Evolutionary conservation across 2,113 vertebrate species (phyloP).

Genomic region (Panthera uncia): DNA sequence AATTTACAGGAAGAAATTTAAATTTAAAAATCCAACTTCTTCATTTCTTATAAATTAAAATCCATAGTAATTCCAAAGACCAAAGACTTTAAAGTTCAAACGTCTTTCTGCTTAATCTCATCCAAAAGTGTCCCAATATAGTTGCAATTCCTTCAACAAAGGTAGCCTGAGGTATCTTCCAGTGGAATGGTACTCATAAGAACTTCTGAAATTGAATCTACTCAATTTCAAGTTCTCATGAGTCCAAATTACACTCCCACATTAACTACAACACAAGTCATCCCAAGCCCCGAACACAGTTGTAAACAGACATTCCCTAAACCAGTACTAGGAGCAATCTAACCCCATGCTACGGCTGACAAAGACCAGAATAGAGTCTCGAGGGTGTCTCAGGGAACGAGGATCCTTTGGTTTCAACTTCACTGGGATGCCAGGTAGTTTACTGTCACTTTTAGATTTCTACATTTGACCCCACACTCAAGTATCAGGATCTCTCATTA

Average conservation of each 20-base stretch:
- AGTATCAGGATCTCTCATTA: background rate
- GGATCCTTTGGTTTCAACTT: background rate
- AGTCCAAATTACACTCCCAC: background rate
- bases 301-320: background rate
- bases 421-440: background rate
- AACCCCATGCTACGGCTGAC: background rate
- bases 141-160: background rate
- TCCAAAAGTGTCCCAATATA: background rate
- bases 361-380: background rate
- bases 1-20: background rate
- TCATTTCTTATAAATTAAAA: background rate
- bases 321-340: background rate
- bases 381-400: background rate
- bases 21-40: background rate
- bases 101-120: background rate
- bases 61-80: background rate
- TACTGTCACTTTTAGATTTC: background rate
- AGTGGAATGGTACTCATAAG: background rate
- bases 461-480: background rate
- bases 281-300: background rate
- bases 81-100: background rate
- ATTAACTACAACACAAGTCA: background rate
- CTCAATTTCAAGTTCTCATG: background rate
- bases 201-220: constrained; percentile 5
- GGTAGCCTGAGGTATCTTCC: background rate